Evolutionary conservation across 2,888 invertebrate genomes (phyloP), one percentile per base, ranked within the genome.

Genomic region (Oscheius myriophilus): DNA sequence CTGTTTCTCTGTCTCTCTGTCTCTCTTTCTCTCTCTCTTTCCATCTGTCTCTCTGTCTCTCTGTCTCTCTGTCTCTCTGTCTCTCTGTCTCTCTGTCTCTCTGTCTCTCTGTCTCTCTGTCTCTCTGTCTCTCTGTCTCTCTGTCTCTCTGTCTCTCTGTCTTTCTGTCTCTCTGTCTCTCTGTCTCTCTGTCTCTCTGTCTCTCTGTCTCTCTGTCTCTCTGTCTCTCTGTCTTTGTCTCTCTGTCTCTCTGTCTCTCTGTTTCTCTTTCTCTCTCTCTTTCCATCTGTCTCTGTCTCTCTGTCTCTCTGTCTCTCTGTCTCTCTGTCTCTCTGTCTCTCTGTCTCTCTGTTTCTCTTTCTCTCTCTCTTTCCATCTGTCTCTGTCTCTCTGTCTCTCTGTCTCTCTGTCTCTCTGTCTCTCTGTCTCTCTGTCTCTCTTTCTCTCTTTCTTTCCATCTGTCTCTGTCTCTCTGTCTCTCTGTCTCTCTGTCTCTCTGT

Each of bases 401-500:
- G n/a, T 7, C 16, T 42, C 26, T n/a, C 26, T 33, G 26, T 54
- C 6, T 25, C 16, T n/a, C n/a, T 26, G 12, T n/a, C 11, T 26
- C 33, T 23, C 26, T 54, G 14, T 11, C 25, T 18, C 53, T 53
- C 25, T 45, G 25, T 43, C 58, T 45, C 45, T 43, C 33, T 33
- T 9, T 21, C 45, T 7, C 16, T 42, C 26, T n/a, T 25, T 33
- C 53, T 54, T 12, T 54, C 26, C 7, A 3, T 26, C 16, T n/a
- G 11, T 26, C 33, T 23, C 26, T 54, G 14, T 53, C 25, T 18
- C 53, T 53, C 25, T 45, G 25, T 43, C 58, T 25, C 45, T 43
- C 16, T 42, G 14, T n/a, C 26, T 33, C 53, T 54, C 4, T 54
- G n/a, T n/a, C n/a, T n/a, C 26, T n/a, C n/a, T 26, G 72, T 61